A percentile compares a stretch with the other conserved stretches of the same genome.
Evolutionary conservation across 1,140 invertebrate genomes (phyloP).

Genomic region (Semibalanus balanoides): DNA sequence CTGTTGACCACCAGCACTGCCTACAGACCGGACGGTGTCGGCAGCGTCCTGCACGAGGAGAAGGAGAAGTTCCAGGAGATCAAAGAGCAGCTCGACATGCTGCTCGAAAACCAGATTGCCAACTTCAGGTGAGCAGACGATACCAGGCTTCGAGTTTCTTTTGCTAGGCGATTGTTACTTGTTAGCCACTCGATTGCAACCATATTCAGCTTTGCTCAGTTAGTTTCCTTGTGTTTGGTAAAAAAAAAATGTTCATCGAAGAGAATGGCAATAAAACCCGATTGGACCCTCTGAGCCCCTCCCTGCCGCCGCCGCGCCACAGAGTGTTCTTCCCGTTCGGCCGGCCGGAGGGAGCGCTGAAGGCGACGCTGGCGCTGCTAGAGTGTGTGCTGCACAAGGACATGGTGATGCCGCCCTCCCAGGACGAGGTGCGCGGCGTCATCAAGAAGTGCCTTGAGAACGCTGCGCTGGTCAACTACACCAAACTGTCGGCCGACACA

Average conservation of each 20-base stretch:
- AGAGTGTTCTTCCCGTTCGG: slow-evolving; percentile 98
- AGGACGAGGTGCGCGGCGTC: slow-evolving; percentile 87
- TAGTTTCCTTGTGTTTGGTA: too few species aligned
- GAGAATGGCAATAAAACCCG: too few species aligned
- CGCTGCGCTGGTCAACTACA: slow-evolving; percentile 95
- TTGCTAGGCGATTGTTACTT: too few species aligned
- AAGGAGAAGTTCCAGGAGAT: slow-evolving; percentile 96
- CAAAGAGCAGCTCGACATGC: slow-evolving; percentile 78
- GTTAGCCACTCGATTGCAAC: too few species aligned
- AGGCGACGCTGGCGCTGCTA: slow-evolving; percentile 86
- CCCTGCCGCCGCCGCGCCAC: slow-evolving; percentile 5
- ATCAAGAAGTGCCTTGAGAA: slow-evolving; percentile 96
- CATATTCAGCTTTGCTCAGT: too few species aligned
- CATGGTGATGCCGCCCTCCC: slow-evolving; percentile 88
- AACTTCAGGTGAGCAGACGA: slow-evolving; percentile 67
- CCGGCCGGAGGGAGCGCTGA: slow-evolving; percentile 89
- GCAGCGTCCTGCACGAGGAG: slow-evolving; percentile 92
- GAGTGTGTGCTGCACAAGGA: slow-evolving; percentile 99
- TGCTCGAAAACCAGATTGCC: slow-evolving; percentile 96
- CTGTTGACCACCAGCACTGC: too few species aligned
- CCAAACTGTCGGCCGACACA: slow-evolving; percentile 84
- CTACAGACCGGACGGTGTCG: slow-evolving; percentile 86
- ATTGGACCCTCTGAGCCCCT: too few species aligned
- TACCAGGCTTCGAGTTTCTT: not conserved
- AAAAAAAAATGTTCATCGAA: too few species aligned